Evolutionary conservation across 2,888 invertebrate species (phyloP).

Genomic region (Schrankia costaestrigalis): DNA sequence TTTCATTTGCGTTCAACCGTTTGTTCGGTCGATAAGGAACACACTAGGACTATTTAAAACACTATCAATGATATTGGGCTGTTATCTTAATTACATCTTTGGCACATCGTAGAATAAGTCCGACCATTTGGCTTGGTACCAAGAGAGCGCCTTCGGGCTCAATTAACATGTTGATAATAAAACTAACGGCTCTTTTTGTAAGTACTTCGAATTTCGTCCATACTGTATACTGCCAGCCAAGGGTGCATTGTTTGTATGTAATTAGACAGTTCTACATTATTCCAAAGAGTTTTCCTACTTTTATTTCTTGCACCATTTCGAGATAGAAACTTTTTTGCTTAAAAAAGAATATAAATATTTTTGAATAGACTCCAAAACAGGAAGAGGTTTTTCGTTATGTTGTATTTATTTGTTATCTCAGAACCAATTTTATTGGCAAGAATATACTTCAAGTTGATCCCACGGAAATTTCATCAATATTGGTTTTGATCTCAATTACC

Average conservation of each 20-base stretch:
- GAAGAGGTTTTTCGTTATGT: neutral
- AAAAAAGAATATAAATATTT: neutral
- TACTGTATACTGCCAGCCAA: slow-evolving; percentile 28
- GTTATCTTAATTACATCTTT: slow-evolving; percentile 13
- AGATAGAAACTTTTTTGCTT: neutral
- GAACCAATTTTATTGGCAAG: too few species aligned
- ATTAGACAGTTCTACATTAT: slow-evolving; percentile 19
- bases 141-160: slow-evolving; percentile 56
- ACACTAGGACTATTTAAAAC: too few species aligned
- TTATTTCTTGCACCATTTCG: too few species aligned
- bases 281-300: too few species aligned
- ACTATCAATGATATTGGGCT: too few species aligned
- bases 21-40: too few species aligned
- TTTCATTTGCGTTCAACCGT: too few species aligned
- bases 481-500: too few species aligned
- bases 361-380: too few species aligned
- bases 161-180: slow-evolving; percentile 71
- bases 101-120: slow-evolving; percentile 36
- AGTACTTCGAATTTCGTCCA: slow-evolving; percentile 20
- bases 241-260: slow-evolving; percentile 24
- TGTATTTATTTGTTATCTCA: too few species aligned
- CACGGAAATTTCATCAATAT: too few species aligned
- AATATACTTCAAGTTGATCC: too few species aligned
- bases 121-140: slow-evolving; percentile 63
- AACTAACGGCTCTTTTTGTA: slow-evolving; percentile 47